phyloP scores from a whole-genome alignment of 2,113 vertebrate genomes.

The Mesoclemmys tuberculata region DNA sequence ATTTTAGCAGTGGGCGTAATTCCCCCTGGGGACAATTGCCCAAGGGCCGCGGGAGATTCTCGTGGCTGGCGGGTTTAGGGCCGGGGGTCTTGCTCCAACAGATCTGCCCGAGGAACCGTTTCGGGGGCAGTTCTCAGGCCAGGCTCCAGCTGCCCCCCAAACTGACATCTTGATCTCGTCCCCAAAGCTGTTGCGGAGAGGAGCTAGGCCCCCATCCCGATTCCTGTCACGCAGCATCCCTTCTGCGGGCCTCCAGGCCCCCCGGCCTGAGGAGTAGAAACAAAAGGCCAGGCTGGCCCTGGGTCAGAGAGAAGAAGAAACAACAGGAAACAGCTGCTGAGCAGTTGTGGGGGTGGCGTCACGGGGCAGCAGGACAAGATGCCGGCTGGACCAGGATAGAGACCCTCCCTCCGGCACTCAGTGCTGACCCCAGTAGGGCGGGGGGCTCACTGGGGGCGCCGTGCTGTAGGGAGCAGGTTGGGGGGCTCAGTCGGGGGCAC shows the following conservation, averaged over 20 bases:
- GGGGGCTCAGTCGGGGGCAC: no score
- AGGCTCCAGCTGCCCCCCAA: background rate
- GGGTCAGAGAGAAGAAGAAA: background rate
- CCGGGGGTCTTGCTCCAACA: background rate
- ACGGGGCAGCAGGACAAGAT: background rate
- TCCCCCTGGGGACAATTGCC: background rate
- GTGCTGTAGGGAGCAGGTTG: background rate
- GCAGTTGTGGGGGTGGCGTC: background rate
- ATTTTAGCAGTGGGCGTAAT: background rate
- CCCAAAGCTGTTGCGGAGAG: background rate
- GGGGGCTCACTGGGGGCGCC: no score
- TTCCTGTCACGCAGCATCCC: no score
- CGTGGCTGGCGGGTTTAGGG: background rate
- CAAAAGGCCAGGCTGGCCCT: background rate
- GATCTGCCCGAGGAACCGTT: background rate
- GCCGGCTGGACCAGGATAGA: background rate
- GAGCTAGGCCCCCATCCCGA: background rate
- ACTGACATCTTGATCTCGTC: background rate
- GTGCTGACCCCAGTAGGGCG: background rate
- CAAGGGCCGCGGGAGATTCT: background rate
- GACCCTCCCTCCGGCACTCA: background rate
- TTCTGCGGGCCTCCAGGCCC: background rate
- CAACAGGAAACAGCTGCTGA: conserved; percentile 6
- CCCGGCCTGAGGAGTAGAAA: background rate
- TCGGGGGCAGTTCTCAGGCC: background rate